Percentiles rank a stretch among this genome's conserved stretches.
phyloP scores from a whole-genome alignment of 2,797 vertebrate genomes.

The Pogoniulus pusillus region DNA sequence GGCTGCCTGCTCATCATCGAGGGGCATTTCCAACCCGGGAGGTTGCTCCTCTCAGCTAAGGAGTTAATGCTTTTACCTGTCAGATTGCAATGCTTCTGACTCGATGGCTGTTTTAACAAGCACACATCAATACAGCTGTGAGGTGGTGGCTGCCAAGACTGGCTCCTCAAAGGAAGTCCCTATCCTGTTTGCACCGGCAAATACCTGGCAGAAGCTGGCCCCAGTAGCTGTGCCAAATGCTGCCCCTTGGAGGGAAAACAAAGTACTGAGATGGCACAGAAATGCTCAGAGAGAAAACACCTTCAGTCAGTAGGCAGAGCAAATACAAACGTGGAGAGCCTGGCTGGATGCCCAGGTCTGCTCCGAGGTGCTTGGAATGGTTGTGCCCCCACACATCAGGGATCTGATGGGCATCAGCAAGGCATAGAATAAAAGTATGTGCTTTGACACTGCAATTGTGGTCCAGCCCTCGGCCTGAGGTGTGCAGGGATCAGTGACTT shows the following conservation, averaged over 20 bases:
- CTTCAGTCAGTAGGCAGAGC: background rate
- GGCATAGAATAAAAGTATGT: background rate
- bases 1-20: background rate
- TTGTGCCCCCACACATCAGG: fast-evolving
- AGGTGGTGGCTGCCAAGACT: background rate
- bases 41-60: background rate
- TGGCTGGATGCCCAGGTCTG: background rate
- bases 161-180: background rate
- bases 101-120: background rate
- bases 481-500: background rate
- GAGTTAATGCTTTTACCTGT: background rate
- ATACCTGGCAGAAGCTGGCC: background rate
- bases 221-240: background rate
- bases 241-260: background rate
- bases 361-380: background rate
- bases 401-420: background rate
- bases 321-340: background rate
- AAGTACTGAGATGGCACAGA: background rate
- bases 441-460: background rate
- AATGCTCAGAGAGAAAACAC: background rate
- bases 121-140: background rate
- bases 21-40: background rate
- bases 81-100: background rate
- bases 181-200: background rate
- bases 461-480: background rate